Percentiles rank a stretch among this genome's conserved stretches.
phyloP scores from a whole-genome alignment of 2,113 vertebrate species.

The Laticauda laticaudata region DNA sequence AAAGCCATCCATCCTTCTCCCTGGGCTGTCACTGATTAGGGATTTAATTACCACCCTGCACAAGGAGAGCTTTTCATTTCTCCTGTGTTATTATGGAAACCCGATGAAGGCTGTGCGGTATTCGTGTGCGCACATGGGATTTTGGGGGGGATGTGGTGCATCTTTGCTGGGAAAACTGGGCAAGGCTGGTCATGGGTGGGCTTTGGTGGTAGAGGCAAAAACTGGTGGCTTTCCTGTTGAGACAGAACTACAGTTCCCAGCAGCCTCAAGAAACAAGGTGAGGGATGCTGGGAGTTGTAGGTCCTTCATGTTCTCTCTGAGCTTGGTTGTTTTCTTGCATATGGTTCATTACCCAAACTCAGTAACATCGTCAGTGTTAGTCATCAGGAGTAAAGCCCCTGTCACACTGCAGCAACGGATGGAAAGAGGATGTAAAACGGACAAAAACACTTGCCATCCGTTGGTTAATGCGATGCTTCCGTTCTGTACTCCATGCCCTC shows the following conservation, averaged over 20 bases:
- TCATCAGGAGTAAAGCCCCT: too few relatives aligned
- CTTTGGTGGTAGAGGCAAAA: neutral
- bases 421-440: too few relatives aligned
- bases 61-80: slow-evolving; percentile 66
- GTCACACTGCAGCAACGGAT: too few relatives aligned
- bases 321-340: too few relatives aligned
- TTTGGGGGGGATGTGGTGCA: neutral
- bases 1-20: slow-evolving; percentile 64
- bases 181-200: neutral
- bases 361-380: too few relatives aligned
- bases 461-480: too few relatives aligned
- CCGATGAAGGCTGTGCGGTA: slow-evolving; percentile 44
- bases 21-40: slow-evolving; percentile 57
- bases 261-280: neutral
- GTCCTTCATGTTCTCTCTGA: neutral
- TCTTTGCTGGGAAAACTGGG: neutral
- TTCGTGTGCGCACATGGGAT: slow-evolving; percentile 23
- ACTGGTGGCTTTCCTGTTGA: neutral
- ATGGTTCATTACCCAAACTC: too few relatives aligned
- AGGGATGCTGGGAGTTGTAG: neutral
- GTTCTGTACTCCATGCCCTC: too few relatives aligned
- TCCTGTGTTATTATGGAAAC: slow-evolving; percentile 49
- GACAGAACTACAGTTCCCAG: neutral
- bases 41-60: slow-evolving; percentile 59
- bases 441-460: too few relatives aligned